phyloP scores from a whole-genome alignment of 2,888 invertebrate genomes.

The Galerucella pusilla region DNA sequence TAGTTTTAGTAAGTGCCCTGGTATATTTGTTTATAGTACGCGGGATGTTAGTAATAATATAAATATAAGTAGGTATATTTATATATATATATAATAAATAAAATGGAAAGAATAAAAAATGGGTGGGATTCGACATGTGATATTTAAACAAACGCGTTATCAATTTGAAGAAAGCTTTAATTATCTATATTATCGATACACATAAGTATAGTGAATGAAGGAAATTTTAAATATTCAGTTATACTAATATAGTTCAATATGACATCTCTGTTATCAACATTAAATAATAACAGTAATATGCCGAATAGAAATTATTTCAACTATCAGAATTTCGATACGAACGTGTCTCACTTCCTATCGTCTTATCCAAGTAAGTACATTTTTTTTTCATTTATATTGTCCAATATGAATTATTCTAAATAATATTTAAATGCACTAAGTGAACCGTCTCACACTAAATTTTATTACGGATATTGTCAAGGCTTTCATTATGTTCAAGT shows the following conservation, averaged over 20 bases:
- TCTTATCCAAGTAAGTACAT: slow-evolving; percentile 51
- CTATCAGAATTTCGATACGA: slow-evolving; percentile 52
- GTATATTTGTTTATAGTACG: slow-evolving; percentile 57
- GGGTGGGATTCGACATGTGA: slow-evolving; percentile 37
- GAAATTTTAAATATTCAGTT: slow-evolving; percentile 64
- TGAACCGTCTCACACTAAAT: too few relatives aligned
- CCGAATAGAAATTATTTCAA: slow-evolving; percentile 57
- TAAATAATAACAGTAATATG: slow-evolving; percentile 50
- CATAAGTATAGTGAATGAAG: slow-evolving; percentile 60
- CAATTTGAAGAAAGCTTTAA: slow-evolving; percentile 59
- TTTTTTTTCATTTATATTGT: neutral
- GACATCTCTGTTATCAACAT: slow-evolving; percentile 59
- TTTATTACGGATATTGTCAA: too few relatives aligned
- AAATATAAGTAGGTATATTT: slow-evolving; percentile 26
- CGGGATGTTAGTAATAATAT: slow-evolving; percentile 54
- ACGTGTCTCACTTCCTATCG: slow-evolving; percentile 47
- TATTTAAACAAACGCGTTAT: slow-evolving; percentile 54
- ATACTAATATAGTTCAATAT: slow-evolving; percentile 59
- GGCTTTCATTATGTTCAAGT: too few relatives aligned
- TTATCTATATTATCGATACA: slow-evolving; percentile 61
- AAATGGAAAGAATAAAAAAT: slow-evolving; percentile 10
- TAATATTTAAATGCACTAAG: too few relatives aligned
- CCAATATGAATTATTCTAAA: too few relatives aligned
- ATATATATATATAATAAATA: slow-evolving; percentile 5
- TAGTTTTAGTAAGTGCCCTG: slow-evolving; percentile 55